Evolutionary conservation across 92 coral and sea anemone genomes (phyloP).

Genomic region (Palythoa grandis): DNA sequence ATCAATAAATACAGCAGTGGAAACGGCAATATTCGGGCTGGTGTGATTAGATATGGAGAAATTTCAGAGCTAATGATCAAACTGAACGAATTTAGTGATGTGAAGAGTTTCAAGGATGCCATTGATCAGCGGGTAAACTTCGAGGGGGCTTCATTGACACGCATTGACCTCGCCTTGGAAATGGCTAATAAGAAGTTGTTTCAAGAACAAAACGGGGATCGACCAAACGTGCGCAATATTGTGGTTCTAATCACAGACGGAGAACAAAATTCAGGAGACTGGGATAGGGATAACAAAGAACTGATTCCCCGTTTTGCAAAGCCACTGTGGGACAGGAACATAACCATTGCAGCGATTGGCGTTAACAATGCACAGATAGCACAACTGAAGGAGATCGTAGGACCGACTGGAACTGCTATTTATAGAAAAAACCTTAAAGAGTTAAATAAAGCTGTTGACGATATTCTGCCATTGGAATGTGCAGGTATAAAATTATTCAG

Average conservation of each 20-base stretch:
- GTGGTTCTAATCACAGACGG: constrained; percentile 30
- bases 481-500: not conserved
- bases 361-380: not conserved
- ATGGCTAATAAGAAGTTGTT: constrained; percentile 5
- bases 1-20: not conserved
- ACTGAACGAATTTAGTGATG: not conserved
- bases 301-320: constrained; percentile 10
- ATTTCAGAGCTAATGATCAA: not conserved
- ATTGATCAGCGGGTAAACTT: not conserved
- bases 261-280: constrained; percentile 5
- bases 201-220: constrained; percentile 1
- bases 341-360: constrained; percentile 4
- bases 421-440: not conserved
- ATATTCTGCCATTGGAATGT: not conserved
- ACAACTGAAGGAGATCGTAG: not conserved
- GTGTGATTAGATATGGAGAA: not conserved
- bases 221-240: not conserved
- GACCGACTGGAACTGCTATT: not conserved
- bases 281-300: not conserved
- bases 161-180: constrained; percentile 15
- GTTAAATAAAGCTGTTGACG: not conserved
- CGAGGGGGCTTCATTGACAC: not conserved
- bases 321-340: constrained; percentile 12
- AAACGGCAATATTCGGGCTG: not conserved
- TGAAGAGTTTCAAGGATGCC: not conserved